phyloP scores from a whole-genome alignment of 2,113 vertebrate species.

The Sturnus vulgaris region DNA sequence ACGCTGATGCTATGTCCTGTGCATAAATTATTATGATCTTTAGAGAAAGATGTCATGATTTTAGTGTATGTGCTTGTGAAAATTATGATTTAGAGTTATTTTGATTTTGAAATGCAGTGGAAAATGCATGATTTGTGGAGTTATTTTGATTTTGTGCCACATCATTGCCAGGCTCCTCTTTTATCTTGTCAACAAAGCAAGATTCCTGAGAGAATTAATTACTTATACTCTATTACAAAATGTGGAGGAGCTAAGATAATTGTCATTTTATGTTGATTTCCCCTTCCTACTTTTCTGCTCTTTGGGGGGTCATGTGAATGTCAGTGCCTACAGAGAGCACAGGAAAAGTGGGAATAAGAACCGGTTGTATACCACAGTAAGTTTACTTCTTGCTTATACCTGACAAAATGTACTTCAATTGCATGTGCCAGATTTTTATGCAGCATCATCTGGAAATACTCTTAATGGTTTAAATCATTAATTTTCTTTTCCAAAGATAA shows the following conservation, averaged over 20 bases:
- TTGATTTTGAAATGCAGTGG: conserved; percentile 54
- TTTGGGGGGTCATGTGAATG: conserved; percentile 46
- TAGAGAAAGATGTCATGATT: conserved; percentile 18
- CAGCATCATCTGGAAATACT: conserved; percentile 34
- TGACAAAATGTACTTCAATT: conserved; percentile 59
- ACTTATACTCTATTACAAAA: conserved; percentile 49
- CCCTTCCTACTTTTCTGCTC: conserved; percentile 42
- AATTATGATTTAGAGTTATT: conserved; percentile 55
- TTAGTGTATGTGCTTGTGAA: not conserved
- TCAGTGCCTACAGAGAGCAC: conserved; percentile 47
- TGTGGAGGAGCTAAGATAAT: conserved; percentile 50
- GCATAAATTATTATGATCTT: not conserved
- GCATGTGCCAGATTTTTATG: conserved; percentile 25
- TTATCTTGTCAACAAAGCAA: conserved; percentile 65
- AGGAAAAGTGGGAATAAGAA: conserved; percentile 35
- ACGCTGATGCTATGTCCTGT: not conserved
- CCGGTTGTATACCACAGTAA: not conserved
- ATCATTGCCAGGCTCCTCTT: conserved; percentile 59
- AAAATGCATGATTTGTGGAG: conserved; percentile 55
- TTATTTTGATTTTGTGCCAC: conserved; percentile 67
- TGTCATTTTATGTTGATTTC: conserved; percentile 64
- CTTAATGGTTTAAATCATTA: conserved; percentile 21
- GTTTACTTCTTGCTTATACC: not conserved
- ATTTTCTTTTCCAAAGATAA: conserved; percentile 13
- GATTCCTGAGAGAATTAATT: conserved; percentile 65